These are phyloP conservation scores for Atta colombica DNA, from an alignment of 1,140 invertebrate species.

Conservation along the genomic window DNA sequence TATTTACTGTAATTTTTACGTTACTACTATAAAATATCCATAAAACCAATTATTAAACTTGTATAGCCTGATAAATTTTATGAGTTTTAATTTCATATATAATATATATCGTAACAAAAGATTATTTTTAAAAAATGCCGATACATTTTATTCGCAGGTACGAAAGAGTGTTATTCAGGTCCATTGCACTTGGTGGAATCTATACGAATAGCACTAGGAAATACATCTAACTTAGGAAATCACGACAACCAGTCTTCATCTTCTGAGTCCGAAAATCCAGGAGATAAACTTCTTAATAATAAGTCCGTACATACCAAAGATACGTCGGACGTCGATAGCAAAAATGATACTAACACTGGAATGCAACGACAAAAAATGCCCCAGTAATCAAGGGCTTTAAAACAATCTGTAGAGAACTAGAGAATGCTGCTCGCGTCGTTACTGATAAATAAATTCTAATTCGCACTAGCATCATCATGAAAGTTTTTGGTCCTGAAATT, in stretches of 20 bases:
- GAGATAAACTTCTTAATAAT: slow-evolving; percentile 67
- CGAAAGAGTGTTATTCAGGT: slow-evolving; percentile 88
- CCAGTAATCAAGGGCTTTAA: slow-evolving; percentile 61
- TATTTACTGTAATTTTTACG: neutral
- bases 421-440: neutral
- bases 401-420: slow-evolving; percentile 8
- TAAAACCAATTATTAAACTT: neutral
- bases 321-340: neutral
- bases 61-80: neutral
- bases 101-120: neutral
- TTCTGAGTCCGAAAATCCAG: slow-evolving; percentile 57
- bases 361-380: slow-evolving; percentile 83
- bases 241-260: slow-evolving; percentile 5
- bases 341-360: slow-evolving; percentile 62
- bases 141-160: slow-evolving; percentile 86
- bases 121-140: neutral
- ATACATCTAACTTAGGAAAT: slow-evolving; percentile 76
- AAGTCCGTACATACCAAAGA: slow-evolving; percentile 35
- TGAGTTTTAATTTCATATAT: neutral
- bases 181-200: slow-evolving; percentile 88
- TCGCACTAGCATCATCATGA: neutral
- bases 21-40: neutral
- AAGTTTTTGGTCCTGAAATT: neutral
- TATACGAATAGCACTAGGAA: slow-evolving; percentile 88
- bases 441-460: slow-evolving; percentile 1